Percentiles rank a stretch among this genome's conserved stretches.
Evolutionary conservation across 2,113 vertebrate species (phyloP).

Genomic region (Polyodon spathula): DNA sequence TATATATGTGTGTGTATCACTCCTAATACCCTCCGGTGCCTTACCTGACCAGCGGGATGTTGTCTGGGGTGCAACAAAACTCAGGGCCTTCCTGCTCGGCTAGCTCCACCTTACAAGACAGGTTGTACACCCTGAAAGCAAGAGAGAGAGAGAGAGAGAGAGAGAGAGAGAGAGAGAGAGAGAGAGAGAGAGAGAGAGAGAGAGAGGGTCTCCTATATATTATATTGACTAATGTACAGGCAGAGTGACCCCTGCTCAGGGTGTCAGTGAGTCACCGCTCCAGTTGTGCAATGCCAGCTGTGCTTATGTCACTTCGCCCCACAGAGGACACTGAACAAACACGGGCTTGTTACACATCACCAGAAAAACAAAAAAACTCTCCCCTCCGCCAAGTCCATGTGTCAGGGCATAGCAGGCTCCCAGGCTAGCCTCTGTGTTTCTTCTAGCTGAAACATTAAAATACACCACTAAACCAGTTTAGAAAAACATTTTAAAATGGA

Average conservation of each 20-base stretch:
- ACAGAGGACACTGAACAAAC: conserved; percentile 1
- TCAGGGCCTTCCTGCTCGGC: conserved; percentile 44
- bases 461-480: no score
- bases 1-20: no score
- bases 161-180: neutral
- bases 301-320: no score
- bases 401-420: conserved; percentile 16
- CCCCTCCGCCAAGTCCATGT: conserved; percentile 18
- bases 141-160: conserved; percentile 16
- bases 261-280: no score
- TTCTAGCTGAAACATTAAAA: no score
- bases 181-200: neutral
- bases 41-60: conserved; percentile 72
- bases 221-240: no score
- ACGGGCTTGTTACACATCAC: conserved; percentile 1
- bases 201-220: no score
- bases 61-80: conserved; percentile 67
- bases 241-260: no score
- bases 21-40: neutral
- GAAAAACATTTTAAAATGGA: no score
- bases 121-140: conserved; percentile 75
- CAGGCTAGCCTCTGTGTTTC: no score
- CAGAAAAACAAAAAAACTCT: neutral
- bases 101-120: conserved; percentile 52
- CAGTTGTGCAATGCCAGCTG: no score